Conservation (phyloP, 2,888 invertebrate genomes). For the Agapostemon virescens region DNA sequence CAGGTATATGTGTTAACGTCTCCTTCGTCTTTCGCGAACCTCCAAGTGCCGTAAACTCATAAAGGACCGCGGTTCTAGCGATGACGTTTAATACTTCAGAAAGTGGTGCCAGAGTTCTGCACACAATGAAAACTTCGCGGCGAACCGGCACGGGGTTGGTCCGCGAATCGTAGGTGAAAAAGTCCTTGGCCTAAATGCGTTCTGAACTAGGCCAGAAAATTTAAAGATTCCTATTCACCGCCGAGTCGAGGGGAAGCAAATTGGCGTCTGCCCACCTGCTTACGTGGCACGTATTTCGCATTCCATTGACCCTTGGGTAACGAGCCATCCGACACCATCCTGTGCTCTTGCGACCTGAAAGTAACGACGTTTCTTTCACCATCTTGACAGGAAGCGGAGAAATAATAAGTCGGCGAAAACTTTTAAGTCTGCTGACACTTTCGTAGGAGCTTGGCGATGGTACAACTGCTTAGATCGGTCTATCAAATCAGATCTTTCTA, state of each 20-base stretch:
- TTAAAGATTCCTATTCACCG: constrained; percentile 14
- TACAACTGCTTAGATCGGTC: neutral
- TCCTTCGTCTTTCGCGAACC: neutral
- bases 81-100: constrained; percentile 2
- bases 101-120: neutral
- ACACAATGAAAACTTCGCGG: neutral
- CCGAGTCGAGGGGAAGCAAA: neutral
- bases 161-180: neutral
- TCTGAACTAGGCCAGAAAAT: constrained; percentile 9
- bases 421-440: neutral
- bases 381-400: neutral
- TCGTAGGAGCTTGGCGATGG: neutral
- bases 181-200: neutral
- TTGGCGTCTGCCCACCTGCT: constrained; percentile 8
- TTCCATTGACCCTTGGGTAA: neutral
- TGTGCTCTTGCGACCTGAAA: neutral
- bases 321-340: neutral
- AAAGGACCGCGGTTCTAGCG: neutral
- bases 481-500: too few species aligned
- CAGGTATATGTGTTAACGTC: neutral
- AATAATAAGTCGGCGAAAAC: neutral
- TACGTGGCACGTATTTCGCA: constrained; percentile 3
- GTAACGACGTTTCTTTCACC: neutral
- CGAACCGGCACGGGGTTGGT: neutral
- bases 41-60: constrained; percentile 2